phyloP scores from a whole-genome alignment of 2,888 invertebrate species.

The Orthosia incerta region DNA sequence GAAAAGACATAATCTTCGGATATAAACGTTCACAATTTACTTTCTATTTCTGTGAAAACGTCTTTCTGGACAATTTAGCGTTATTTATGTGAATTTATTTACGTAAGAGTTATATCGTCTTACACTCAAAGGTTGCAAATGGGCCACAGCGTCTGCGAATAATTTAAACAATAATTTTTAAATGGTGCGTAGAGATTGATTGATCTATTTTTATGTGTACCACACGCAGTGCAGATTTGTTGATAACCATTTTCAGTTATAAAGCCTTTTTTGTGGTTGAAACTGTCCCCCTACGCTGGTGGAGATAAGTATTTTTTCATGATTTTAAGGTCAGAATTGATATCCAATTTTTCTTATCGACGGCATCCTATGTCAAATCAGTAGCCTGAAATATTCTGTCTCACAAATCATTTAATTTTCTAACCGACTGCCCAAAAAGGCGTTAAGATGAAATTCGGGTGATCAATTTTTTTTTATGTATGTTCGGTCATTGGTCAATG shows the following conservation, averaged over 20 bases:
- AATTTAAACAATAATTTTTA: slow-evolving; percentile 42
- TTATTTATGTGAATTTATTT: slow-evolving; percentile 47
- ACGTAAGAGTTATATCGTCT: slow-evolving; percentile 22
- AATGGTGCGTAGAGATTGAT: slow-evolving; percentile 9
- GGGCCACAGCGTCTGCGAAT: slow-evolving; percentile 29
- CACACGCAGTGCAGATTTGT: not conserved
- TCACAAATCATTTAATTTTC: no score
- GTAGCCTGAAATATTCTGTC: no score
- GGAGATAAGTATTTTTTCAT: no score
- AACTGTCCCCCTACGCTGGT: no score
- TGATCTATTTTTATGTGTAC: slow-evolving; percentile 24
- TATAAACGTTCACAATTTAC: slow-evolving; percentile 11
- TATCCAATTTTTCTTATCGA: no score
- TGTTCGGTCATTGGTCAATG: no score
- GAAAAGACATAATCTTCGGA: not conserved
- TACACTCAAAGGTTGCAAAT: slow-evolving; percentile 39
- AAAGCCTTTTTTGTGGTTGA: not conserved
- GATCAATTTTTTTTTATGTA: no score
- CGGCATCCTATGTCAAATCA: no score
- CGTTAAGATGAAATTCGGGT: no score
- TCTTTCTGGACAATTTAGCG: slow-evolving; percentile 32
- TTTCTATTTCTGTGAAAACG: slow-evolving; percentile 29
- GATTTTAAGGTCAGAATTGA: no score
- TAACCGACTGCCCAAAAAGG: no score
- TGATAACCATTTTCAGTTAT: not conserved